Base-by-base conservation (phyloP, 1,140 invertebrate species). In the Kradibia gibbosae region DNA sequence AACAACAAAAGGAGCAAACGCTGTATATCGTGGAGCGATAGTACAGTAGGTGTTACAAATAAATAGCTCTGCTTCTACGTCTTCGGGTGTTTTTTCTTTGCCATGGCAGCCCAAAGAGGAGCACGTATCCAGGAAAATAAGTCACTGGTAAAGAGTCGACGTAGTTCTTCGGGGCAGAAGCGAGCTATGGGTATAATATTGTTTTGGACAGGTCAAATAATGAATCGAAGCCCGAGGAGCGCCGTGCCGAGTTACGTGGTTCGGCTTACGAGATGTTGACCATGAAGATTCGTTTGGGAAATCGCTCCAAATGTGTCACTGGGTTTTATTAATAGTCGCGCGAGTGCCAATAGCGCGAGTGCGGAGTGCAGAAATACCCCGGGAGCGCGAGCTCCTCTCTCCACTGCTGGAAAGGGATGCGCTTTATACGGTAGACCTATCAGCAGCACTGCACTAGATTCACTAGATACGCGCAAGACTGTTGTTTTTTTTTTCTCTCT, bases 291-390 rank as follows among this genome's bases (percentile, higher is more conserved):
- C 50, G 78, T 25, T 39, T n/a, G 42, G n/a, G 65, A 34, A 48
- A 60, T 80, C 70, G 31, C 39, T 22, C 36, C 48, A 80, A 80
- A 80, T 80, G 55, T 80, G 67, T 72, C 70, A 67, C 62, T 67
- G 20, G 34, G 45, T 17, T 39, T n/a, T 39, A 39, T 67, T n/a
- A 39, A 67, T 39, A 34, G 34, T 39, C 20, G 4, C 2, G 5
- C 25, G 34, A 67, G 20, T 7, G 36, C 36, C 39, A 39, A 17
- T 39, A 15, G 17, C 62, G 34, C 34, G 36, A 67, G 34, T 22
- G 13, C 3, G 3, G 22, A 11, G 15, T 39, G 20, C 13, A 67
- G 8, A 39, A 67, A 3, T 39, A n/a, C 20, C 34, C n/a, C 28
- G 7, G n/a, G n/a, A n/a, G n/a, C n/a, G n/a, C n/a, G n/a, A n/a